Conservation (phyloP, 2,113 vertebrate species). For the Catharus minimus region DNA sequence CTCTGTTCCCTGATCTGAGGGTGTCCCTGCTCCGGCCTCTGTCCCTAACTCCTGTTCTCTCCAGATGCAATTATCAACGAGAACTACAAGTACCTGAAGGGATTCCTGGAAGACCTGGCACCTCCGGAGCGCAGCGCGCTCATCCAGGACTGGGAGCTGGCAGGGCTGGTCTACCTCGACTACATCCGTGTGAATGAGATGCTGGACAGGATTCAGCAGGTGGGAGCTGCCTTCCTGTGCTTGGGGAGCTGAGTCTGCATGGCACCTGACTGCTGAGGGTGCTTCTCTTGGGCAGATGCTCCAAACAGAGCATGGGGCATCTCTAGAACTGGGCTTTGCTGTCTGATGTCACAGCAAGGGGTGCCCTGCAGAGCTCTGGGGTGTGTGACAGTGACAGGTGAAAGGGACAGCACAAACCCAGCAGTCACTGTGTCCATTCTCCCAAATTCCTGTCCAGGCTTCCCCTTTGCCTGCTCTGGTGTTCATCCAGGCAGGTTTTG, state of each 20-base stretch:
- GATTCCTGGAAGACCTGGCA: slow-evolving; percentile 89
- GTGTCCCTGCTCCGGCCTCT: neutral
- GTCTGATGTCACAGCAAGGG: neutral
- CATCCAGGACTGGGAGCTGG: slow-evolving; percentile 94
- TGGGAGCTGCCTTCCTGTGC: neutral
- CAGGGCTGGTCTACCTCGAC: slow-evolving; percentile 91
- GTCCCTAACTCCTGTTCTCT: neutral
- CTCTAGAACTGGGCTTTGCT: neutral
- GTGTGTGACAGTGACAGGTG: rapidly evolving
- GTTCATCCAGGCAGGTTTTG: too few relatives aligned
- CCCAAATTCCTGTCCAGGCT: rapidly evolving
- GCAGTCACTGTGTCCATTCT: neutral
- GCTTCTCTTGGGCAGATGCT: neutral
- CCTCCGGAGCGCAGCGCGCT: slow-evolving; percentile 80
- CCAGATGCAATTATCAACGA: slow-evolving; percentile 95
- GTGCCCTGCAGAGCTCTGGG: neutral
- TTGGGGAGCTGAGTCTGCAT: rapidly evolving
- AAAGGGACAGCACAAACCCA: rapidly evolving
- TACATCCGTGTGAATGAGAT: slow-evolving; percentile 89
- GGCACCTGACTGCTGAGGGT: rapidly evolving
- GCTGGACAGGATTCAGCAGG: slow-evolving; percentile 86
- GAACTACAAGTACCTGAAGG: slow-evolving; percentile 89
- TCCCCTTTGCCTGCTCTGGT: rapidly evolving
- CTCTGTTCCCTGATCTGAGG: rapidly evolving
- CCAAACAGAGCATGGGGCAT: rapidly evolving